Base-by-base conservation (phyloP, 2,888 invertebrate species). In the Habrosyne pyritoides region DNA sequence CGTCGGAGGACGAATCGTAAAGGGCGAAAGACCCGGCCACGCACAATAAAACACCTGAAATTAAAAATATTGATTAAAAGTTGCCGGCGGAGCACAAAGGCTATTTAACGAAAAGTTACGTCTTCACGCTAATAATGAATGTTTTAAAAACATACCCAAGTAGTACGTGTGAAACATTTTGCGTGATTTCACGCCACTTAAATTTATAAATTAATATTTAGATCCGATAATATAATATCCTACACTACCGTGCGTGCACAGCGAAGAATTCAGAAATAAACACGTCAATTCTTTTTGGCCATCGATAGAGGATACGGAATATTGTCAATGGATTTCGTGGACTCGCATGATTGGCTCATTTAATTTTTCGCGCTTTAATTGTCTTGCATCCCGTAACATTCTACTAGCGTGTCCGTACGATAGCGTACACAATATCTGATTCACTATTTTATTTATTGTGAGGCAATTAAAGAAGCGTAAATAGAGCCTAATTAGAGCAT, bases 1-100 rank as follows among this genome's bases (percentile, higher is more conserved):
- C 98, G 79, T 95, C 96, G 28, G 96, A 95, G 21, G 93, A 93
- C 0, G 95, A 91, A 10, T 95, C 94, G 75, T 97, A 97, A 51
- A 97, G 86, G 46, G 84, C 91, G 54, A 78, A 81, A 6, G 90
- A 77, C 56, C 89, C 84, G 54, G 77, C 77, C 53, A 81, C 77
- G 61, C 80, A 79, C 28, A 91, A 65, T 72, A 91, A 79, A 77
- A 91, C 67, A 77, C 91, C 91, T 92, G 69, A 65, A 84, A 85
- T 66, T 61, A 65, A 53, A 54, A 59, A 63, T 59, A 66, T 49
- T 63, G 46, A 67, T 59, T 46, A 57, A 51, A 59, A 62, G 61
- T 63, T 63, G 71, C 80, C 81, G 81, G 80, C 60, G 71, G 62
- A 66, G 71, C 62, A 56, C 42, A 61, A 59, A 30, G 54, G 54